phyloP scores from a whole-genome alignment of 2,113 vertebrate genomes.

The Microtus ochrogaster region DNA sequence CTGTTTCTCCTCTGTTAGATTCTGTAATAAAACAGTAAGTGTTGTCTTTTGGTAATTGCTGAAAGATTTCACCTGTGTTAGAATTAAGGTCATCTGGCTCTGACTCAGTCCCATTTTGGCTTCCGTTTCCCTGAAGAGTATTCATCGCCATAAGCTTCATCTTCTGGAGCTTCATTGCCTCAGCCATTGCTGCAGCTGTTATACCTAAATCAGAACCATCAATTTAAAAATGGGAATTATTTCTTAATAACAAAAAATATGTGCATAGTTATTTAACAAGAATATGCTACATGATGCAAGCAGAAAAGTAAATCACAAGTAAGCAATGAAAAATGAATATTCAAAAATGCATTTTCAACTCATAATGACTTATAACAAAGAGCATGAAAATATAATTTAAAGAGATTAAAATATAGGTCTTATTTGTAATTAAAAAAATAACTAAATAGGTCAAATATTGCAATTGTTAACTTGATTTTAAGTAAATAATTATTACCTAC shows the following conservation, averaged over 20 bases:
- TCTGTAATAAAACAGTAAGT: neutral
- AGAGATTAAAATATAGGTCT: neutral
- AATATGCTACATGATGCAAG: neutral
- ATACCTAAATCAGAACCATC: conserved; percentile 86
- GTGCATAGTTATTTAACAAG: neutral
- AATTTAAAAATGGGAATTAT: conserved; percentile 17
- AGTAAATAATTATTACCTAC: neutral
- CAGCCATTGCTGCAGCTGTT: conserved; percentile 94
- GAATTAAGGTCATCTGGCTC: conserved; percentile 93
- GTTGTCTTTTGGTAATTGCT: neutral
- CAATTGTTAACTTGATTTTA: neutral
- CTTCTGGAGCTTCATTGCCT: conserved; percentile 95
- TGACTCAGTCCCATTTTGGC: conserved; percentile 90
- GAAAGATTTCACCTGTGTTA: conserved; percentile 87
- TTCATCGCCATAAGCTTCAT: conserved; percentile 95
- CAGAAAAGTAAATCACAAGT: neutral
- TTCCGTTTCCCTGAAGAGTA: conserved; percentile 90
- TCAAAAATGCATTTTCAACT: conserved; percentile 25
- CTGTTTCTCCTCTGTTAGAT: neutral
- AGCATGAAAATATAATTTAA: neutral
- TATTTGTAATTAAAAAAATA: neutral
- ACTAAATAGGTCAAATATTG: neutral
- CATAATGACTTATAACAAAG: neutral
- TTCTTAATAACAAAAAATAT: conserved; percentile 13
- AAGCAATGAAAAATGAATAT: neutral